A percentile compares a stretch with the other conserved stretches of the same genome.
Evolutionary conservation across 2,888 invertebrate genomes (phyloP).

Genomic region (Acleris laterana): DNA sequence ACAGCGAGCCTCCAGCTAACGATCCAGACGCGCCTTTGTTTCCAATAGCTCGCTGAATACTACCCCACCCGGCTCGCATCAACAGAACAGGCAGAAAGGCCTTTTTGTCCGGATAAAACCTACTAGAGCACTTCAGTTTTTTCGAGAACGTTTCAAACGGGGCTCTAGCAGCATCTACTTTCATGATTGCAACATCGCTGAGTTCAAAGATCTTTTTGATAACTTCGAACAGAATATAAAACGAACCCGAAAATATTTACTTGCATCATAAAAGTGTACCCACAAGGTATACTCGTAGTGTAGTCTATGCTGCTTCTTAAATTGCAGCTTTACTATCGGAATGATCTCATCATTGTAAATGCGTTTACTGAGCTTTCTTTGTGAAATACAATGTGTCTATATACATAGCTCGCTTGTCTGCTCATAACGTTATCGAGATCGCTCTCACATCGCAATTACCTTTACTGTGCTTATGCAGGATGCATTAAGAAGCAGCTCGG

Average conservation of each 20-base stretch:
- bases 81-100: conserved; percentile 31
- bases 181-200: conserved; percentile 3
- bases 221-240: background rate
- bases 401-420: conserved; percentile 2
- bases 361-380: background rate
- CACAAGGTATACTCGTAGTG: background rate
- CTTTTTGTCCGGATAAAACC: conserved; percentile 32
- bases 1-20: conserved; percentile 43
- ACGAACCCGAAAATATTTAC: background rate
- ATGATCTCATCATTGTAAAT: conserved; percentile 8
- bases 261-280: background rate
- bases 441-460: conserved; percentile 17
- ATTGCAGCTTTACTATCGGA: conserved; percentile 7
- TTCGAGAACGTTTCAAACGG: conserved; percentile 14
- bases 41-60: conserved; percentile 33
- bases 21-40: conserved; percentile 59
- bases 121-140: conserved; percentile 21
- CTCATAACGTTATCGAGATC: conserved; percentile 21
- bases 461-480: conserved; percentile 2
- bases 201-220: background rate
- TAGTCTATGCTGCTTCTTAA: background rate
- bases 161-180: conserved; percentile 4
- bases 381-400: conserved; percentile 7
- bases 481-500: conserved; percentile 2
- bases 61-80: conserved; percentile 17